These are phyloP conservation scores for Oceanodroma leucorhoa DNA, from an alignment of 2,797 vertebrate genomes.

Conservation along the genomic window DNA sequence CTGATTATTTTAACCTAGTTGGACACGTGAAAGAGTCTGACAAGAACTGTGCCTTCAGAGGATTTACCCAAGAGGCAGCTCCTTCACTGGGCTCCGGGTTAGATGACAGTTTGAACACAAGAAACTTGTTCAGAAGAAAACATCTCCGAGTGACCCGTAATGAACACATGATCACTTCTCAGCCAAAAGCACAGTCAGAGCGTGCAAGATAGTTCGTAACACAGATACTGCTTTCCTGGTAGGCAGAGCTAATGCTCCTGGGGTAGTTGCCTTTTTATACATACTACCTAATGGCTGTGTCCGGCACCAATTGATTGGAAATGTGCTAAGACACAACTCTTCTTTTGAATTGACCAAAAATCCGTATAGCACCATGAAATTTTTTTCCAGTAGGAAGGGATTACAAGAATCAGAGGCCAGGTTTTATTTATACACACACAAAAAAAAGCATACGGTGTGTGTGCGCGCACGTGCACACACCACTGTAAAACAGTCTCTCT, in stretches of 20 bases:
- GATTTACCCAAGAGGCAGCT: not conserved
- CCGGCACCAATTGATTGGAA: not conserved
- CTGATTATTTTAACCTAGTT: not conserved
- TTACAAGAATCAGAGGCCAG: not conserved
- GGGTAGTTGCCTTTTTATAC: not conserved
- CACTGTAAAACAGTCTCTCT: not conserved
- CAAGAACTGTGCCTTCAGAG: not conserved
- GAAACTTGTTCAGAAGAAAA: not conserved
- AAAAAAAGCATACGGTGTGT: not conserved
- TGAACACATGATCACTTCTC: not conserved
- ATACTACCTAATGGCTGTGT: not conserved
- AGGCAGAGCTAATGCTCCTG: not conserved
- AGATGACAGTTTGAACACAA: not conserved
- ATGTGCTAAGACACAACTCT: not conserved
- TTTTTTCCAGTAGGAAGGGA: not conserved
- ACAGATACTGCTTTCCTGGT: not conserved
- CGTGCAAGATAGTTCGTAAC: not conserved
- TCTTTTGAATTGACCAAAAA: not conserved
- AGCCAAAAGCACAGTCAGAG: not conserved
- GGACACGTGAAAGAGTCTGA: not conserved
- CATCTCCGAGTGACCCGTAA: not conserved
- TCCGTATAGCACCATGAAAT: not conserved
- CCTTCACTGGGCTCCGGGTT: not conserved
- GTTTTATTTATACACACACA: not conserved
- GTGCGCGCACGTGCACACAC: rapidly evolving